Base-by-base conservation (phyloP, 2,797 vertebrate genomes). In the Syndactyla subalaris region DNA sequence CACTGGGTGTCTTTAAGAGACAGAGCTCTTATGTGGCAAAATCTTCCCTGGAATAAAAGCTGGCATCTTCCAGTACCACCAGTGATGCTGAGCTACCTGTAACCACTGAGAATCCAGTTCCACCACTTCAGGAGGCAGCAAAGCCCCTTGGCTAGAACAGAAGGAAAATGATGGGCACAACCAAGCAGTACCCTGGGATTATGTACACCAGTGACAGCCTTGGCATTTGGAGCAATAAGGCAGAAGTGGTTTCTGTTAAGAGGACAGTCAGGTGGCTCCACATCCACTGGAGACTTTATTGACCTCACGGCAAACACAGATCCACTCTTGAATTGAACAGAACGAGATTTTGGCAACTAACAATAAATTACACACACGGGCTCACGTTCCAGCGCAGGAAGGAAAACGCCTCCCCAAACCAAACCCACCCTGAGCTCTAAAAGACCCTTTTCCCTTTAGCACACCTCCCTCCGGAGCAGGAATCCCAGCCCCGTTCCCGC, bases 401-500 rank as follows among this genome's bases (percentile, higher is more conserved):
- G n/a, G 30, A 87, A 84, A 80, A 46, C 0, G 0, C 34, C 66
- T 48, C 30, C 45, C 52, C 45, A 73, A 59, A 66, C 16, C 46
- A 89, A 45, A 72, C 17, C 23, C 14, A 54, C 71, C 71, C 26
- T 18, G 52, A 84, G 72, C 38, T 66, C 41, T 24, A 29, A 57
- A 84, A 62, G 71, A 15, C n/a, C 36, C 85, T 96, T 96, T 97
- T 88, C 87, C 90, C 55, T 89, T 73, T 61, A 94, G 93, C 75
- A 49, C 3, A 57, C 92, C 94, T 91, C 58, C 9, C 62, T 89
- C 78, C 21, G 57, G 27, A 92, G 95, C 83, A 95, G 89, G 92
- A 97, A 96, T 96, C 78, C 17, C 82, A 97, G 91, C 72, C 43
- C 88, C 36, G 19, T 74, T 93, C 89, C 83, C 13, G n/a, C 93